phyloP scores from a whole-genome alignment of 2,113 vertebrate species.

The Murina feae region DNA sequence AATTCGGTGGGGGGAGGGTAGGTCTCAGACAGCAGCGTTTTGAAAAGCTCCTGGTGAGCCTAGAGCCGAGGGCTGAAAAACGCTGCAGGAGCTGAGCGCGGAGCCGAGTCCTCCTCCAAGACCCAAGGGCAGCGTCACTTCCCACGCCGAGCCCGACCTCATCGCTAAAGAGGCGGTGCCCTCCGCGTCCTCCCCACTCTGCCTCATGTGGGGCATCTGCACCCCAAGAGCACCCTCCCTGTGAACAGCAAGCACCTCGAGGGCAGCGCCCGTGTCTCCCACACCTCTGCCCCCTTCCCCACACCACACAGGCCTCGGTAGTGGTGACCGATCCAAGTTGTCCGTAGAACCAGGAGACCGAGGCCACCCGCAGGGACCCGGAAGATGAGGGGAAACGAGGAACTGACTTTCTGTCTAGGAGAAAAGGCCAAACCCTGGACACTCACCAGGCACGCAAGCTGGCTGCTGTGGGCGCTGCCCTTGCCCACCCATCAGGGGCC shows the following conservation, averaged over 20 bases:
- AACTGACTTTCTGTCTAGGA: background rate
- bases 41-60: background rate
- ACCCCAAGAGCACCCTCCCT: background rate
- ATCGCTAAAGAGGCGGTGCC: background rate
- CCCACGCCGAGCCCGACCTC: background rate
- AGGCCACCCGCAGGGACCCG: background rate
- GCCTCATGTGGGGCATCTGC: background rate
- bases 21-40: background rate
- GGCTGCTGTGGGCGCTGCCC: rapidly evolving
- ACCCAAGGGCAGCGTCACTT: background rate
- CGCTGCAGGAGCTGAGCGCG: background rate
- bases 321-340: background rate
- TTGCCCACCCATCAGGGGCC: background rate
- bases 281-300: background rate
- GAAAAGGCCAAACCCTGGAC: background rate
- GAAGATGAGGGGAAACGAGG: background rate
- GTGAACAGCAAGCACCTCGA: background rate
- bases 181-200: background rate
- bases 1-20: no score
- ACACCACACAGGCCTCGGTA: background rate
- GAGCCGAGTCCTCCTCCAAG: background rate
- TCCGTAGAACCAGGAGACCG: background rate
- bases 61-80: background rate
- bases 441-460: background rate
- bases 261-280: background rate